These are phyloP conservation scores for Microplitis deprimator DNA, from an alignment of 2,888 invertebrate species.

Conservation along the genomic window DNA sequence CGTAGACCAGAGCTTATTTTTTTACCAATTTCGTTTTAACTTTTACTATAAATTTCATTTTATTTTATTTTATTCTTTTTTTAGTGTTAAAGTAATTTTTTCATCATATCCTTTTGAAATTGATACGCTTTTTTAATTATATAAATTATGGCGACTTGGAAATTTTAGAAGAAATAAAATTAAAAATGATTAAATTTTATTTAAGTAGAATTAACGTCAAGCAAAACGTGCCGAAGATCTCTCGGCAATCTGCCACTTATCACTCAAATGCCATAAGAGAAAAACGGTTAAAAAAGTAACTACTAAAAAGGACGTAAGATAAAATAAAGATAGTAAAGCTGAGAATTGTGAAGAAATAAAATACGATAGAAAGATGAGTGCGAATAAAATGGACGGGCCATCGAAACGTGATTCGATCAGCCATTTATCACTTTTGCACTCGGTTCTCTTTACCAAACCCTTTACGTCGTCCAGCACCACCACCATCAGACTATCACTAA, in stretches of 20 bases:
- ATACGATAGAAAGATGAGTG: constrained; percentile 22
- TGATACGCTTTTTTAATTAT: no score
- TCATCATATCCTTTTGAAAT: not conserved
- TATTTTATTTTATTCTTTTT: not conserved
- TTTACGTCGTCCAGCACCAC: not conserved
- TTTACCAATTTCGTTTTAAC: not conserved
- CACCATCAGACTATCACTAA: not conserved
- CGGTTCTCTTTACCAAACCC: constrained; percentile 35
- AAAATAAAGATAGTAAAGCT: constrained; percentile 16
- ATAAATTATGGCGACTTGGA: no score
- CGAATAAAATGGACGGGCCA: constrained; percentile 36
- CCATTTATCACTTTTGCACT: constrained; percentile 47
- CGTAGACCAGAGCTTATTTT: not conserved
- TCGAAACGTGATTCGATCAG: constrained; percentile 48
- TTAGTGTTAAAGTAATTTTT: not conserved
- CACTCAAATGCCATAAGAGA: constrained; percentile 7
- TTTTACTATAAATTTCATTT: not conserved
- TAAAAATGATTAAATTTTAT: not conserved
- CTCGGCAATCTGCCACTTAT: constrained; percentile 13
- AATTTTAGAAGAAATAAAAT: not conserved
- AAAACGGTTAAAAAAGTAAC: constrained; percentile 19
- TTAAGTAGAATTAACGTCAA: not conserved
- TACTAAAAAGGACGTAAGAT: constrained; percentile 21
- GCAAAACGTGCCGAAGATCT: not conserved
- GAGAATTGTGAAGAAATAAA: constrained; percentile 26